Evolutionary conservation across 2,113 vertebrate genomes (phyloP), one percentile per base, ranked within the genome.

Genomic region (Salvator merianae): DNA sequence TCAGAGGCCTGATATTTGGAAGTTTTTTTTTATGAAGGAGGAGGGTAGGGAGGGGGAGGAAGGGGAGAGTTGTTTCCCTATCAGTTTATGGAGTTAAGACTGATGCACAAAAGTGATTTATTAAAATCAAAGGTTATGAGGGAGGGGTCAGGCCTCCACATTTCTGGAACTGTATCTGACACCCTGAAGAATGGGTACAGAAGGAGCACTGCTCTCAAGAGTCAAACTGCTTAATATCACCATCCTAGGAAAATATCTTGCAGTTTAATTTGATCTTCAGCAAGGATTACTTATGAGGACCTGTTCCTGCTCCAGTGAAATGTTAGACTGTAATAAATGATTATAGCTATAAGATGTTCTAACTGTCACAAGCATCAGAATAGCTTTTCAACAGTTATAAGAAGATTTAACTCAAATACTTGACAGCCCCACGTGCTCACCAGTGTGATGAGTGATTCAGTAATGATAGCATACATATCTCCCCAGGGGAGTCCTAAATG

Each of bases 351-450:
- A 92, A 94, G 88, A 94, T 87, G 84, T 93, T 94, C 92, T 92
- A 93, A 93, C 90, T 94, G 91, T 94, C 82, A 78, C 24, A 91
- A 86, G 70, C 92, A 93, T 94, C 91, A 93, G 92, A 93, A 92
- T 90, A 89, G 90, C 86, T 93, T 93, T 92, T 86, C 91, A 91
- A 89, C 84, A 86, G 85, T 90, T 92, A 90, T 86, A 86, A 91
- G 91, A 79, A 92, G 93, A 91, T 93, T 93, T 92, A 91, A 89
- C 70, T 86, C 76, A 53, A 76, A 93, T 83, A 62, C 88, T 24
- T 92, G 91, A 92, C 84, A 92, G 92, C 90, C 89, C 87, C 88
- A 79, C 63, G 87, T 86, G 84, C 87, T 93, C 78, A 84, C 84
- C 55, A 86, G 85, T 84, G 86, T 81, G 77, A 14, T 5, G 63